These are phyloP conservation scores for Hecatera dysodea DNA, from an alignment of 2,888 invertebrate genomes.

Conservation along the genomic window DNA sequence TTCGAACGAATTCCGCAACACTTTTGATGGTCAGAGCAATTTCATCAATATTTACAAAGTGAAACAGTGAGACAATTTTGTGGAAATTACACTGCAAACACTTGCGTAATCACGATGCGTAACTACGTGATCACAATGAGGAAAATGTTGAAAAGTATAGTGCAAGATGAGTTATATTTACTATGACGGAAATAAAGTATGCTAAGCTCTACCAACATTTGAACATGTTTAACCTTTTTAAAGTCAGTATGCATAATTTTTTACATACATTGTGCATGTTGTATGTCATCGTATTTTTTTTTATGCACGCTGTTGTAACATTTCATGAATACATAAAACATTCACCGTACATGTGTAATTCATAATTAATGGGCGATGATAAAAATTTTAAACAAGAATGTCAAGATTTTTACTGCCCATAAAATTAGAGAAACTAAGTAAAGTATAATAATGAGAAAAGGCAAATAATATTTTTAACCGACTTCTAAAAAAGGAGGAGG, in stretches of 20 bases:
- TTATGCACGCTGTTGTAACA: slow-evolving; percentile 16
- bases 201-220: too few relatives aligned
- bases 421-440: slow-evolving; percentile 3
- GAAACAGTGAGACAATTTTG: too few relatives aligned
- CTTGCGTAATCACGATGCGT: too few relatives aligned
- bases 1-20: too few relatives aligned
- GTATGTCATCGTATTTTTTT: slow-evolving; percentile 28
- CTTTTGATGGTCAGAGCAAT: too few relatives aligned
- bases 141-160: too few relatives aligned
- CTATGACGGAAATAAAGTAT: too few relatives aligned
- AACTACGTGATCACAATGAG: too few relatives aligned
- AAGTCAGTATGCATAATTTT: background rate
- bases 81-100: too few relatives aligned
- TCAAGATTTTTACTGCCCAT: background rate
- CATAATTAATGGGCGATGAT: slow-evolving; percentile 12
- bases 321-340: slow-evolving; percentile 24
- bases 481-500: too few relatives aligned
- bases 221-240: background rate
- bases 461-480: background rate
- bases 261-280: background rate
- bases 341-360: slow-evolving; percentile 11
- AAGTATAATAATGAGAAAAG: background rate
- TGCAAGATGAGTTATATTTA: too few relatives aligned
- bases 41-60: too few relatives aligned
- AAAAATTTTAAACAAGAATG: slow-evolving; percentile 15